These are phyloP conservation scores for Vollenhovia emeryi DNA, from an alignment of 1,140 invertebrate species.

Conservation along the genomic window DNA sequence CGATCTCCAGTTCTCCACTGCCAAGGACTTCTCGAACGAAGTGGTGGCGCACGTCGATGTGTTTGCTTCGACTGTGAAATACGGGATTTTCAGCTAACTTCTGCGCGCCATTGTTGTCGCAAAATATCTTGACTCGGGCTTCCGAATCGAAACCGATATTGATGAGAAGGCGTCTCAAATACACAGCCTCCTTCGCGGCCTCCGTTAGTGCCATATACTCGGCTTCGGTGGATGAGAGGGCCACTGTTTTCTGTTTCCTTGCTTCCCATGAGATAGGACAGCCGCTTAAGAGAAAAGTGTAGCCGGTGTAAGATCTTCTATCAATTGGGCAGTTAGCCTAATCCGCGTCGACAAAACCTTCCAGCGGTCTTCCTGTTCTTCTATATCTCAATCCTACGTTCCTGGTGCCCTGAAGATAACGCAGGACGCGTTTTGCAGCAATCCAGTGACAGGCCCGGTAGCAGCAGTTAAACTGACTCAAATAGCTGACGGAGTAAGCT, in stretches of 20 bases:
- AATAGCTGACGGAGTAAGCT: neutral
- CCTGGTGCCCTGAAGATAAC: no score
- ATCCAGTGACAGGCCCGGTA: neutral
- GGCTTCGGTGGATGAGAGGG: neutral
- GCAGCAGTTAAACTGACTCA: neutral
- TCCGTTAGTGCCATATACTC: neutral
- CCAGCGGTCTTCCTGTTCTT: no score
- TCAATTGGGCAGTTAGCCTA: neutral
- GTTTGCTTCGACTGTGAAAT: no score
- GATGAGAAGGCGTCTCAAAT: neutral
- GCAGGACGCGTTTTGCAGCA: neutral
- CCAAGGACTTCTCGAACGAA: no score
- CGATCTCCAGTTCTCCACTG: no score
- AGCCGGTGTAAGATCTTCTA: neutral
- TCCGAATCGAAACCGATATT: no score
- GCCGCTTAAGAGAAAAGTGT: neutral
- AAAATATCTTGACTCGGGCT: no score
- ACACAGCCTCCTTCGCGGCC: neutral
- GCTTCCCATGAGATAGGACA: neutral
- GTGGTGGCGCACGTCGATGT: no score
- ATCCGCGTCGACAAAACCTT: neutral
- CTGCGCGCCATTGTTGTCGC: no score
- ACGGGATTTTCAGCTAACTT: no score
- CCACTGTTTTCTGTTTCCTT: neutral
- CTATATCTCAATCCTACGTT: neutral